phyloP scores from a whole-genome alignment of 2,888 invertebrate species.

The Drosophila anomalipes region DNA sequence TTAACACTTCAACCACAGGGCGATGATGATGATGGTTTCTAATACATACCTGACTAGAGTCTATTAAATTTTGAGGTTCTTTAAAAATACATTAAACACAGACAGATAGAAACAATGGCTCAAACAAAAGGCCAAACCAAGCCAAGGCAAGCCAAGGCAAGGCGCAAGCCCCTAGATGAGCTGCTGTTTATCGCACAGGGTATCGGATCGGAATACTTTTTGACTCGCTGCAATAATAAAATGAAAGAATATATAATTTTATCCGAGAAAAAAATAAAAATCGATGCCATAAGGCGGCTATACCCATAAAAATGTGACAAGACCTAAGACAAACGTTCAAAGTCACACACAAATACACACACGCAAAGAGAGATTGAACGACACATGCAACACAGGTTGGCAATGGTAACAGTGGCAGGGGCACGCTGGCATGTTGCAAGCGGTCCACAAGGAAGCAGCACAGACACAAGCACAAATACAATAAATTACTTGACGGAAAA shows the following conservation, averaged over 20 bases:
- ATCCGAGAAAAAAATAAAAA: conserved; percentile 72
- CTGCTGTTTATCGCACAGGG: conserved; percentile 49
- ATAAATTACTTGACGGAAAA: conserved; percentile 83
- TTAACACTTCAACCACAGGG: conserved; percentile 65
- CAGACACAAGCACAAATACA: conserved; percentile 67
- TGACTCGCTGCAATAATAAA: conserved; percentile 56
- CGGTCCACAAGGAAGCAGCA: conserved; percentile 66
- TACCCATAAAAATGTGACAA: conserved; percentile 79
- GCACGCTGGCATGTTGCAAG: conserved; percentile 19
- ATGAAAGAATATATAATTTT: conserved; percentile 73
- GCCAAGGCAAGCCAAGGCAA: background rate
- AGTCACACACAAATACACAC: conserved; percentile 32
- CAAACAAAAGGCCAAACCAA: background rate
- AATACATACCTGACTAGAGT: conserved; percentile 47
- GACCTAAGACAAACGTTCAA: conserved; percentile 70
- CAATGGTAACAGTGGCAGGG: conserved; percentile 11
- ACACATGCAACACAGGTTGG: conserved; percentile 45
- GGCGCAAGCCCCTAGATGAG: conserved; percentile 5
- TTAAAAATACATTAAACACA: conserved; percentile 73
- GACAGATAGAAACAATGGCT: conserved; percentile 29
- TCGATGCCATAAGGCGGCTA: conserved; percentile 77
- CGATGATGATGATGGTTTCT: conserved; percentile 32
- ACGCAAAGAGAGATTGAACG: conserved; percentile 14
- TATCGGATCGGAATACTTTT: conserved; percentile 22
- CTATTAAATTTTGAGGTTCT: conserved; percentile 75